Conservation (phyloP, 2,113 vertebrate genomes). For the Micronycteris hirsuta region DNA sequence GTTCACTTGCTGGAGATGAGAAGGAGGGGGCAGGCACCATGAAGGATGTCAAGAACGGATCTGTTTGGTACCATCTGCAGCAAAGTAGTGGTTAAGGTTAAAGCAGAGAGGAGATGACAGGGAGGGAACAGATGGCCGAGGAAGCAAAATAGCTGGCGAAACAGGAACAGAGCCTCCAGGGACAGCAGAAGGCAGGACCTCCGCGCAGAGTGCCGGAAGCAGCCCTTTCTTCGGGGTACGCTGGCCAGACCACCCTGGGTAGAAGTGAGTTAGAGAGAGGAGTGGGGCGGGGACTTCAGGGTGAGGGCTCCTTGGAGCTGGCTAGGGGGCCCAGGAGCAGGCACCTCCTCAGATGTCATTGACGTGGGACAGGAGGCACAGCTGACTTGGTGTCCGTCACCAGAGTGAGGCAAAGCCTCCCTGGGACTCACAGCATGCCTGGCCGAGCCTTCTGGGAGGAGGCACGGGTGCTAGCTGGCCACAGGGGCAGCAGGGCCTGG, state of each 20-base stretch:
- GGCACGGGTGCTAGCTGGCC: neutral
- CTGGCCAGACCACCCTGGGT: constrained; percentile 16
- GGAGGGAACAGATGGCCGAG: constrained; percentile 72
- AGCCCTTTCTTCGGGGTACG: neutral
- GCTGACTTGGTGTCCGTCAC: neutral
- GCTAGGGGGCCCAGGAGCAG: neutral
- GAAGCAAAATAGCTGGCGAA: constrained; percentile 71
- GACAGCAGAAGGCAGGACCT: constrained; percentile 70
- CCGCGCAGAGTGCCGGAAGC: constrained; percentile 31
- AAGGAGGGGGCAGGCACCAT: constrained; percentile 41
- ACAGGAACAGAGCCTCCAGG: constrained; percentile 70
- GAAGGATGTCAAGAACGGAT: constrained; percentile 66
- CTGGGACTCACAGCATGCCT: neutral
- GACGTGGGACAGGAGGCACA: neutral
- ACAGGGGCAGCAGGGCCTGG: neutral
- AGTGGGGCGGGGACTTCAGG: neutral
- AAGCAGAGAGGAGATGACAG: constrained; percentile 74
- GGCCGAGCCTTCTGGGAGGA: neutral
- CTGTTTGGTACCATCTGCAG: constrained; percentile 69
- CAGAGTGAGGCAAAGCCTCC: neutral
- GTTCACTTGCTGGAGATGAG: constrained; percentile 36
- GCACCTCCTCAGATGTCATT: neutral
- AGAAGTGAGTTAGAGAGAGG: neutral
- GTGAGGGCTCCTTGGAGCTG: neutral
- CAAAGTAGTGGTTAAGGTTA: constrained; percentile 73